phyloP scores from a whole-genome alignment of 2,113 vertebrate genomes.

The Andinoacara biseriatus region DNA sequence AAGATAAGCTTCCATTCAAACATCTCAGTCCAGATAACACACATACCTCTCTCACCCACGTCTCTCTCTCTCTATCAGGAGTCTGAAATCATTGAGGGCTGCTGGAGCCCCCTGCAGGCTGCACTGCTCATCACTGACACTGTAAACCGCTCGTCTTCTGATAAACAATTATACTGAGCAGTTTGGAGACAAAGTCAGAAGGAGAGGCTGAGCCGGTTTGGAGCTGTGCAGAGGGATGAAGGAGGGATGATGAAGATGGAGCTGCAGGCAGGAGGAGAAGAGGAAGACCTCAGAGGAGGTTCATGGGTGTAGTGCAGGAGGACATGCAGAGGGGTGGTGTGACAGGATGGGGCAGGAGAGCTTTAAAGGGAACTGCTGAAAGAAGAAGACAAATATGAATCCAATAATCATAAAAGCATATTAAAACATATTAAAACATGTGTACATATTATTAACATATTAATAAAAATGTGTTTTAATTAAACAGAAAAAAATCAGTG shows the following conservation, averaged over 20 bases:
- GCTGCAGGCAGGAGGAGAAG: not conserved
- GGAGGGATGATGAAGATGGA: not conserved
- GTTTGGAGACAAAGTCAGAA: not conserved
- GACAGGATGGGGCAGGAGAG: not conserved
- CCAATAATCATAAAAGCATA: not conserved
- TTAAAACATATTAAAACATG: too few species aligned
- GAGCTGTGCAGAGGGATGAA: not conserved
- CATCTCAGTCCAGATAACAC: not conserved
- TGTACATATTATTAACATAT: too few species aligned
- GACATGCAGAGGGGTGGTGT: not conserved
- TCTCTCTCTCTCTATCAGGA: not conserved
- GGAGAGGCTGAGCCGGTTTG: not conserved
- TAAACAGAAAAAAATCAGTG: not conserved
- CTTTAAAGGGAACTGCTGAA: too few species aligned
- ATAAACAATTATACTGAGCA: too few species aligned
- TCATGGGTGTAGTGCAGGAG: not conserved
- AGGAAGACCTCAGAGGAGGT: not conserved
- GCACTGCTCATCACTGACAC: not conserved
- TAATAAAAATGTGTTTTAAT: not conserved
- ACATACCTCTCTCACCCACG: not conserved
- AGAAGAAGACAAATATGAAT: too few species aligned
- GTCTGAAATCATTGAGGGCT: not conserved
- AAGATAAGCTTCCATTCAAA: constrained; percentile 7
- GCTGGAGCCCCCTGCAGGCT: not conserved
- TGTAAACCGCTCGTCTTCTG: not conserved